phyloP scores from a whole-genome alignment of 2,797 vertebrate species.

The Rhincodon typus region DNA sequence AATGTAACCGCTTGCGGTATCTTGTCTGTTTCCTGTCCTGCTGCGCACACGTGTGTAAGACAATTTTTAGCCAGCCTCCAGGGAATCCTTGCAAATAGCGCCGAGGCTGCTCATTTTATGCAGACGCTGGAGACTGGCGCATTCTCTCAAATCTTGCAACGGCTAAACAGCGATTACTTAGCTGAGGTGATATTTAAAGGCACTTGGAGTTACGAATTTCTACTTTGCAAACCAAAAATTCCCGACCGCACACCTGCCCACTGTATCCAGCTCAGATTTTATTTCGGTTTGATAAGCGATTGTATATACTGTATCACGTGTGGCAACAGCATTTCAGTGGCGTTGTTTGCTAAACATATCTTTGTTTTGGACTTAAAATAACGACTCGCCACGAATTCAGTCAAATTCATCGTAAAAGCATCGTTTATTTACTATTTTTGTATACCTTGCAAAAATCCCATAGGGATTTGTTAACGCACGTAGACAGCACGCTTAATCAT shows the following conservation, averaged over 20 bases:
- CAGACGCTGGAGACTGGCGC: background rate
- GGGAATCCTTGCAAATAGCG: background rate
- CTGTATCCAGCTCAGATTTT: background rate
- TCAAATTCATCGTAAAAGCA: background rate
- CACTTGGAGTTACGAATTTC: background rate
- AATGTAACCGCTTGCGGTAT: slow-evolving; percentile 58
- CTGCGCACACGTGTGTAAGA: slow-evolving; percentile 57
- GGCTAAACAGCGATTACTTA: background rate
- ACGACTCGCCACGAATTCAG: background rate
- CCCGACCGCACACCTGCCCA: background rate
- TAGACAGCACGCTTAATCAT: background rate
- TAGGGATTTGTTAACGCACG: background rate
- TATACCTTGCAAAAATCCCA: background rate
- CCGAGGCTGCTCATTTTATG: background rate
- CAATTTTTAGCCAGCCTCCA: slow-evolving; percentile 41
- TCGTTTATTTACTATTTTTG: background rate
- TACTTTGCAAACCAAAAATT: background rate
- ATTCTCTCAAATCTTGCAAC: background rate
- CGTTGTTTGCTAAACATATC: background rate
- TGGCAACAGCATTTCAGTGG: too few species aligned
- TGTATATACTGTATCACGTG: background rate
- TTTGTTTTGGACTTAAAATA: background rate
- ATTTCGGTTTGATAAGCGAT: background rate
- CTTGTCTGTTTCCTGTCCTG: slow-evolving; percentile 68
- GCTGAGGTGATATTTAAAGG: background rate